Evolutionary conservation across 2,113 vertebrate species (phyloP), one percentile per base, ranked within the genome.

Genomic region (Xenus cinereus): DNA sequence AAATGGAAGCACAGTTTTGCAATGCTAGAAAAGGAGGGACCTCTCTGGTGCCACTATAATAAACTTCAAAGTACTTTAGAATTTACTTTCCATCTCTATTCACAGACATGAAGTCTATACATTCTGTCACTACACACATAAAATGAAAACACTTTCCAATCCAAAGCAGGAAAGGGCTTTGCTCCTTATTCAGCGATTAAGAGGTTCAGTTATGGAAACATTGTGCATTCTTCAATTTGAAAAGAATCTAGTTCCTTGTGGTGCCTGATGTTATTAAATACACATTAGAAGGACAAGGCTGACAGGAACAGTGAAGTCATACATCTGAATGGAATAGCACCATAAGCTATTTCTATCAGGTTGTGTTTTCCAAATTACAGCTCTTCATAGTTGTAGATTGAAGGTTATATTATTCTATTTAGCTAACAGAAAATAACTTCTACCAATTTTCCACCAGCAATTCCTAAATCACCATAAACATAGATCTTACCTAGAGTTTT

Each of bases 331-430:
- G 50, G 60, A 93, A 69, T 5, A 86, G 8, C 10, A 92, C 32
- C n/a, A 84, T 50, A 81, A 92, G 73, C 83, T 53, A 24, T 72
- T 90, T 89, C 67, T 89, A 79, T 93, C 86, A 83, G 22, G 30
- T 74, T 86, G 66, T 78, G 28, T 87, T 95, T 97, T 92, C 39
- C 51, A 92, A 92, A 96, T 92, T 86, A 81, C 45, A 92, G 43
- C 4, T 93, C 80, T 93, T 92, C 76, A 45, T 51, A 63, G 8
- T 5, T 79, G 57, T 24, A 87, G 48, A 81, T 32, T 90, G 90
- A 68, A 88, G 53, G 77, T 45, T 96, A 46, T 46, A 83, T 68
- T 92, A 91, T 91, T 93, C 63, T 96, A 48, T 69, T 84, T 87
- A 84, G 14, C 74, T 82, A 90, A 83, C 59, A 88, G 54, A 93